These are phyloP conservation scores for Periophthalmodon schlosseri DNA, from an alignment of 2,113 vertebrate species.

Conservation along the genomic window DNA sequence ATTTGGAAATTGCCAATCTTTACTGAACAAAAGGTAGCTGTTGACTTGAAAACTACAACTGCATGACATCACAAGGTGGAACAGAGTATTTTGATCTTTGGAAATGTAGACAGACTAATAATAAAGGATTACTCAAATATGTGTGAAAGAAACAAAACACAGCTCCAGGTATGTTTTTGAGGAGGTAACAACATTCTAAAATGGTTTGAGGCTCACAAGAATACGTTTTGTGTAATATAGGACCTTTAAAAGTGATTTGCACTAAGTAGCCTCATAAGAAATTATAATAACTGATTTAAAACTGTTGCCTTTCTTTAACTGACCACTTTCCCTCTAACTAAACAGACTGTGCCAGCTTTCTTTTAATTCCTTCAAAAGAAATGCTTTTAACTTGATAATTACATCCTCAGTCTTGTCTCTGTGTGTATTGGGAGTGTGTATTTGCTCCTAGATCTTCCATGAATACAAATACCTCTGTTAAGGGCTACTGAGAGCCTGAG, in stretches of 20 bases:
- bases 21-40: no score
- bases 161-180: no score
- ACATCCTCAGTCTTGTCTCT: constrained; percentile 17
- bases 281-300: neutral
- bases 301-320: neutral
- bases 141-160: no score
- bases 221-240: no score
- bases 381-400: constrained; percentile 25
- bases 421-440: constrained; percentile 31
- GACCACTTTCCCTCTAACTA: neutral
- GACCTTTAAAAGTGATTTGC: constrained; percentile 5
- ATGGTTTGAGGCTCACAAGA: no score
- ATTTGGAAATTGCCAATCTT: no score
- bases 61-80: no score
- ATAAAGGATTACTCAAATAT: no score
- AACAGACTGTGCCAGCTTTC: constrained; percentile 10
- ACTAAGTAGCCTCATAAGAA: neutral
- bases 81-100: no score
- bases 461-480: constrained; percentile 75
- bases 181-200: no score
- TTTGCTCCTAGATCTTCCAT: constrained; percentile 55
- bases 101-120: no score
- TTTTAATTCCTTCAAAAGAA: constrained; percentile 32
- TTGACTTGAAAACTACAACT: no score
- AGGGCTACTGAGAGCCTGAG: constrained; percentile 60